Conservation (phyloP, 2,113 vertebrate genomes). For the Noctilio leporinus region DNA sequence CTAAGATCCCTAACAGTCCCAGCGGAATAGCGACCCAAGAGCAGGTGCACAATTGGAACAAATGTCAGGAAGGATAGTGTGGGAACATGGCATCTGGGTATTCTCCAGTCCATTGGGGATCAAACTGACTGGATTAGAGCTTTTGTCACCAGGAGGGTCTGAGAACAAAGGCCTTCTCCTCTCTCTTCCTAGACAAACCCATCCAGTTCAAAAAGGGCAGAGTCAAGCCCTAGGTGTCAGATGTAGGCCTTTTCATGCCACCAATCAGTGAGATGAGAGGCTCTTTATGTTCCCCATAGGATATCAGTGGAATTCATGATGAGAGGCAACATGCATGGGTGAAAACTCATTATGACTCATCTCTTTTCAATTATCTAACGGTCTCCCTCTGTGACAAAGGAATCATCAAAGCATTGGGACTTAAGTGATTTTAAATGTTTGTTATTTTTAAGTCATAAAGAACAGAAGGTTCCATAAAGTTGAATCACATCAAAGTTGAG, state of each 20-base stretch:
- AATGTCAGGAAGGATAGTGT: neutral
- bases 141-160: neutral
- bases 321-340: constrained; percentile 28
- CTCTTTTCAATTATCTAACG: constrained; percentile 55
- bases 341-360: constrained; percentile 52
- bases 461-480: neutral
- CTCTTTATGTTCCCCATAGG: constrained; percentile 38
- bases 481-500: neutral
- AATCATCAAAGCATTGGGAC: constrained; percentile 55
- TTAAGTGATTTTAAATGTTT: constrained; percentile 26
- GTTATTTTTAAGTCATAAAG: constrained; percentile 15
- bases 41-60: constrained; percentile 34
- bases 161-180: constrained; percentile 24
- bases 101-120: constrained; percentile 8
- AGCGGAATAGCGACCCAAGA: neutral
- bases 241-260: constrained; percentile 19
- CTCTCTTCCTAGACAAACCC: neutral
- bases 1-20: constrained; percentile 6
- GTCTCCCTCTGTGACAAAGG: constrained; percentile 35
- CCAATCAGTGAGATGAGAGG: constrained; percentile 31
- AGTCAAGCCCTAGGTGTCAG: neutral
- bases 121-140: constrained; percentile 23
- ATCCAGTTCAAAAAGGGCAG: constrained; percentile 39
- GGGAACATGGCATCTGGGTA: neutral
- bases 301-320: constrained; percentile 41